Percentiles rank a stretch among this genome's conserved stretches.
These are phyloP conservation scores for Orientallactaga sibirica DNA, from an alignment of 2,797 vertebrate species.

Conservation along the genomic window DNA sequence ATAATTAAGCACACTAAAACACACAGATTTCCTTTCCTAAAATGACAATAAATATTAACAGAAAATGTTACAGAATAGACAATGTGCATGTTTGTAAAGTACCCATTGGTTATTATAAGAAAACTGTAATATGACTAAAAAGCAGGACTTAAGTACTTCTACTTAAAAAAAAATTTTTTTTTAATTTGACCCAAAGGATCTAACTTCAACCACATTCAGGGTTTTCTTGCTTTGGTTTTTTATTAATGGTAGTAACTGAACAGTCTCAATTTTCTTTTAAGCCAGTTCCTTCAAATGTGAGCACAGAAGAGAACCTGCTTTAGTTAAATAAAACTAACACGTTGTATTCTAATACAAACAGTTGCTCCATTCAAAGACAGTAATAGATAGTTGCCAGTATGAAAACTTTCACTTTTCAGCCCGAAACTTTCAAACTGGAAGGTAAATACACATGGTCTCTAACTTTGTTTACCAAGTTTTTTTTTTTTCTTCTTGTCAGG, in stretches of 20 bases:
- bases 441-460: constrained; percentile 19
- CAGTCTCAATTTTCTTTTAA: constrained; percentile 57
- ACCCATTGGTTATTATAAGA: constrained; percentile 59
- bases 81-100: constrained; percentile 45
- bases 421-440: constrained; percentile 54
- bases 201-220: constrained; percentile 70
- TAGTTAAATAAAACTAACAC: constrained; percentile 50
- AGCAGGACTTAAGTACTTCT: constrained; percentile 51
- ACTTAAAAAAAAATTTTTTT: constrained; percentile 8
- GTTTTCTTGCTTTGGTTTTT: constrained; percentile 61
- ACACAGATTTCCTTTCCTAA: constrained; percentile 61
- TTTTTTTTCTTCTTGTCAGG: constrained; percentile 49
- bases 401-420: constrained; percentile 40
- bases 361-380: background rate
- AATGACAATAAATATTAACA: constrained; percentile 70
- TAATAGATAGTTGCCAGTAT: constrained; percentile 27
- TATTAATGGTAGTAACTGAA: background rate
- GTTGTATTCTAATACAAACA: constrained; percentile 60
- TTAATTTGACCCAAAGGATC: constrained; percentile 52
- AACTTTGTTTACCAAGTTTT: background rate
- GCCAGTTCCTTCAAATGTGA: constrained; percentile 67
- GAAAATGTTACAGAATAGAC: constrained; percentile 53
- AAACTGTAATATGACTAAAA: constrained; percentile 58
- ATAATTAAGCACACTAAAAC: constrained; percentile 54
- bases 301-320: constrained; percentile 60